Conservation (phyloP, 2,888 invertebrate genomes). For the Disparrhopalites patrizii region DNA sequence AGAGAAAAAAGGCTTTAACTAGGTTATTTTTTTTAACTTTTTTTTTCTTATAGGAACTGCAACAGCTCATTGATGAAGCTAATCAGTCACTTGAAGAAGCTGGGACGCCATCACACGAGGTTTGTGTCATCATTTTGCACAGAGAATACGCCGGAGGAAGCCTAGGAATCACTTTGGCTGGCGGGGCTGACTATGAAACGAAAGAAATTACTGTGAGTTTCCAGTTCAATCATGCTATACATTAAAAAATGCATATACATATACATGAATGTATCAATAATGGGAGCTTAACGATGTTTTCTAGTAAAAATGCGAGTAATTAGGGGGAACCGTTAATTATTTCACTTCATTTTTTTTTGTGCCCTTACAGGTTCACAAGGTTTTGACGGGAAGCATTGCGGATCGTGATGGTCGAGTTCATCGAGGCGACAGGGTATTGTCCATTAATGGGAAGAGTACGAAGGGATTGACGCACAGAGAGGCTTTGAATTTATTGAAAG, state of each 20-base stretch:
- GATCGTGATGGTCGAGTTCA: conserved; percentile 79
- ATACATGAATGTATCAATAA: no score
- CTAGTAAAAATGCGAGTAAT: not conserved
- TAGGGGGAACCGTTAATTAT: not conserved
- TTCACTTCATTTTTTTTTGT: conserved; percentile 7
- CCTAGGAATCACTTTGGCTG: conserved; percentile 81
- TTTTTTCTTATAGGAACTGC: conserved; percentile 55
- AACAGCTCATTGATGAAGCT: conserved; percentile 64
- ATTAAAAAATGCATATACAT: not conserved
- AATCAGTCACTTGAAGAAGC: conserved; percentile 62
- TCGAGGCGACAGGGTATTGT: conserved; percentile 80
- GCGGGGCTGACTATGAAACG: conserved; percentile 84
- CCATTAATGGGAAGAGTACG: conserved; percentile 81
- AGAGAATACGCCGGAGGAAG: conserved; percentile 67
- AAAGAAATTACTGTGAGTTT: conserved; percentile 78
- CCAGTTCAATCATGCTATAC: not conserved
- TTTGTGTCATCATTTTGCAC: conserved; percentile 63
- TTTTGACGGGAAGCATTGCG: conserved; percentile 78
- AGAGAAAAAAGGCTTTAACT: not conserved
- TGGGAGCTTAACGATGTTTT: not conserved
- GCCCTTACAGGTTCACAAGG: conserved; percentile 70
- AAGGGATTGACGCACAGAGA: conserved; percentile 79
- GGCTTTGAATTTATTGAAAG: conserved; percentile 82
- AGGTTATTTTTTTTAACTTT: not conserved
- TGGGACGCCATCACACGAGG: conserved; percentile 55